Evolutionary conservation across 2,113 vertebrate genomes (phyloP).

Genomic region (Boulengerochromis microlepis): DNA sequence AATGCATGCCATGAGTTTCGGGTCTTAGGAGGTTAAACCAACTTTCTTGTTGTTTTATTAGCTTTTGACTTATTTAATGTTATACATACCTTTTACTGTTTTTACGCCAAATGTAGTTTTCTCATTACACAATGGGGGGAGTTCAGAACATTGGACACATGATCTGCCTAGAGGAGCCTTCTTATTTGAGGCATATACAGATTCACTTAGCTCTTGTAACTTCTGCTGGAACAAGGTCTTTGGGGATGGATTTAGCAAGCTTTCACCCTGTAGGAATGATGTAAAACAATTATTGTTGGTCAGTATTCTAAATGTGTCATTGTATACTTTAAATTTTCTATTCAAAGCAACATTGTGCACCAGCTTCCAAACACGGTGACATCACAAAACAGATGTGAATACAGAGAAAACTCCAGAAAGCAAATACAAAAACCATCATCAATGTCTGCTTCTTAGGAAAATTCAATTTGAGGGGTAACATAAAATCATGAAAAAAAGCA

Average conservation of each 20-base stretch:
- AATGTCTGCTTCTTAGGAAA: not conserved
- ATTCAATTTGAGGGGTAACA: not conserved
- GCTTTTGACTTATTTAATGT: not conserved
- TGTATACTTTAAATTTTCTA: not conserved
- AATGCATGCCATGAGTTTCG: not conserved
- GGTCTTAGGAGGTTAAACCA: not conserved
- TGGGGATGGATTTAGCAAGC: conserved; percentile 70
- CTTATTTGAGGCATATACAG: conserved; percentile 63
- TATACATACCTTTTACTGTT: conserved; percentile 36
- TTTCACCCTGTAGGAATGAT: conserved; percentile 53
- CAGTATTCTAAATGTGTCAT: not conserved
- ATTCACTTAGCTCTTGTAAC: conserved; percentile 72
- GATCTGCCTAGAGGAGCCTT: conserved; percentile 73
- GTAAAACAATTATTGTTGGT: not conserved
- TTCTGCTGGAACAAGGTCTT: conserved; percentile 78
- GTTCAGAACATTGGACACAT: conserved; percentile 52
- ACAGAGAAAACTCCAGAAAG: not conserved
- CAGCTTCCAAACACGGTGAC: not conserved
- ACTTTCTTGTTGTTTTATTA: not conserved
- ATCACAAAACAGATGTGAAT: not conserved
- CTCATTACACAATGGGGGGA: conserved; percentile 64
- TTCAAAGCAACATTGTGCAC: not conserved
- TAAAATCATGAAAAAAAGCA: not conserved
- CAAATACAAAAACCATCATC: not conserved
- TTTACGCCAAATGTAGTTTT: conserved; percentile 74